Percentiles rank a stretch among this genome's conserved stretches.
Conservation (phyloP, 1,140 invertebrate genomes). For the Cataglyphis hispanica region DNA sequence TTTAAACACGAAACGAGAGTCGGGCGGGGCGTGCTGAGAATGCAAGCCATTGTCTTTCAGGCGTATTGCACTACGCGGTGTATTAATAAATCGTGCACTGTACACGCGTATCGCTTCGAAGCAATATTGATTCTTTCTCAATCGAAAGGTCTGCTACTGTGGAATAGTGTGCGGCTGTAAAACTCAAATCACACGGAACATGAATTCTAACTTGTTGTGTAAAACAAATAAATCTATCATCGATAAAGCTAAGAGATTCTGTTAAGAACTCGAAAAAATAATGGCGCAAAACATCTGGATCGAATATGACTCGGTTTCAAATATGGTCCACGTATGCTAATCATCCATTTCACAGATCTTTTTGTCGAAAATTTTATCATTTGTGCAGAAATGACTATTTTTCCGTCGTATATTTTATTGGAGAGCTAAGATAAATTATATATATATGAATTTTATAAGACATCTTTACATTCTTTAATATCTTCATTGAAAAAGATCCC, state of each 20-base stretch:
- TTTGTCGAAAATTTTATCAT: background rate
- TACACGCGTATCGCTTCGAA: constrained; percentile 11
- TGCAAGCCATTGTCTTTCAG: constrained; percentile 38
- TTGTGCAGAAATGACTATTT: background rate
- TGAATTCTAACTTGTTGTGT: background rate
- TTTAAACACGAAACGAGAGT: constrained; percentile 34
- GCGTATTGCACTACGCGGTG: constrained; percentile 14
- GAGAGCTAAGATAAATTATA: background rate
- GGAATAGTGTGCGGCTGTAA: constrained; percentile 12
- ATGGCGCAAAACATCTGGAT: background rate
- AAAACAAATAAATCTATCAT: background rate
- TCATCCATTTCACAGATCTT: background rate
- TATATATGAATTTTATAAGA: no score
- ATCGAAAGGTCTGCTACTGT: constrained; percentile 48
- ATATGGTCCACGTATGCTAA: background rate
- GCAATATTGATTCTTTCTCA: constrained; percentile 24
- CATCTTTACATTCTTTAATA: background rate
- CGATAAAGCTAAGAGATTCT: background rate
- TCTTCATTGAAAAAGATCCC: background rate
- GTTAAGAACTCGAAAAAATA: background rate
- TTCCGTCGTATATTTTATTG: background rate
- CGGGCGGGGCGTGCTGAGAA: constrained; percentile 4
- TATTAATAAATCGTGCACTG: constrained; percentile 53
- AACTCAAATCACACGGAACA: constrained; percentile 38
- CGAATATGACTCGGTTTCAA: background rate